phyloP scores from a whole-genome alignment of 2,888 invertebrate genomes.

The Desoria tigrina region DNA sequence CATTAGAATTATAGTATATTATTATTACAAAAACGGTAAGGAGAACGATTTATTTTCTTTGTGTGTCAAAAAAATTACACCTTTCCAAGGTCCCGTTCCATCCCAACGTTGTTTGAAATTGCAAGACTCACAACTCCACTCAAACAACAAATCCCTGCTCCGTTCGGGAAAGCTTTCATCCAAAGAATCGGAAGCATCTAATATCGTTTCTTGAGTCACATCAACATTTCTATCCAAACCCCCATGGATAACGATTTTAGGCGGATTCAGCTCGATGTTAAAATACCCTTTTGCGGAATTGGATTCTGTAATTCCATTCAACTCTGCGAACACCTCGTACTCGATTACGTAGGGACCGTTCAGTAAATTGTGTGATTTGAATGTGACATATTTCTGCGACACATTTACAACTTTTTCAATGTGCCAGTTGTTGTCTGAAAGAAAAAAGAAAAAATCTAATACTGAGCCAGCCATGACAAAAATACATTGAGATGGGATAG shows the following conservation, averaged over 20 bases:
- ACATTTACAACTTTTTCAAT: background rate
- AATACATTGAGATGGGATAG: too few species aligned
- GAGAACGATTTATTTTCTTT: too few species aligned
- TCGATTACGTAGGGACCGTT: slow-evolving; percentile 21
- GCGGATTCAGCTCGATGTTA: background rate
- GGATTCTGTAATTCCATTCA: background rate
- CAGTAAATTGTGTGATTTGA: slow-evolving; percentile 9
- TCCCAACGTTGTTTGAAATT: background rate
- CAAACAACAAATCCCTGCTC: background rate
- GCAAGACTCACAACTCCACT: background rate
- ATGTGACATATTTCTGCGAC: slow-evolving; percentile 6
- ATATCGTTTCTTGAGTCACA: background rate
- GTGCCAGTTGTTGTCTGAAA: slow-evolving; percentile 27
- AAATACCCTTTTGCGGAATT: background rate
- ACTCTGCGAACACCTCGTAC: slow-evolving; percentile 3
- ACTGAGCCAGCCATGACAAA: background rate
- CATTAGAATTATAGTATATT: too few species aligned
- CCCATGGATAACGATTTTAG: slow-evolving; percentile 1
- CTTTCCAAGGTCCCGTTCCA: too few species aligned
- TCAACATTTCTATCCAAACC: background rate
- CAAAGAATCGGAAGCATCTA: background rate
- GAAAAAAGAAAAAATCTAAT: background rate
- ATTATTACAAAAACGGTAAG: background rate
- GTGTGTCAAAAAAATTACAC: background rate
- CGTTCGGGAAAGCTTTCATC: background rate